Conservation (phyloP, 1,140 invertebrate genomes). For the Pinna nobilis region DNA sequence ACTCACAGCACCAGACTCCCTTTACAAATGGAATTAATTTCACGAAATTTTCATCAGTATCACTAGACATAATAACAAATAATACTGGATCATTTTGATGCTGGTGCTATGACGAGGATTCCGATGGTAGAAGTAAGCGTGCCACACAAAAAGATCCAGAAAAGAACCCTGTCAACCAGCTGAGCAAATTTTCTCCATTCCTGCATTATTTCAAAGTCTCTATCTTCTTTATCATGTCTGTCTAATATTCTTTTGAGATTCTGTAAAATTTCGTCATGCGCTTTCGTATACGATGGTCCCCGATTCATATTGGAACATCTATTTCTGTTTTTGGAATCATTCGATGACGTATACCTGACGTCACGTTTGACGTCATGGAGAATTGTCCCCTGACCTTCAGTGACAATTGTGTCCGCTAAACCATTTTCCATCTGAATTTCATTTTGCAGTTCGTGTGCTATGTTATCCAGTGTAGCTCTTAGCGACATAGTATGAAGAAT, state of each 20-base stretch:
- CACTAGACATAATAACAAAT: background rate
- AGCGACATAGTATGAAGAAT: slow-evolving; percentile 41
- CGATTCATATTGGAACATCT: slow-evolving; percentile 1
- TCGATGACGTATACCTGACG: slow-evolving; percentile 12
- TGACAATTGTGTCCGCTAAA: slow-evolving; percentile 43
- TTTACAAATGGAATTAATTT: too few relatives aligned
- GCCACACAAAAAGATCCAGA: slow-evolving; percentile 78
- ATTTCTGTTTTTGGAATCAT: slow-evolving; percentile 4
- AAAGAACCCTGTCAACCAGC: slow-evolving; percentile 78
- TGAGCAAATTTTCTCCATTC: slow-evolving; percentile 79
- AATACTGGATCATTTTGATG: slow-evolving; percentile 2
- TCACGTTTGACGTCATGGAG: slow-evolving; percentile 31
- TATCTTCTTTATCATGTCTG: slow-evolving; percentile 61
- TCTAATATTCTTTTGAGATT: slow-evolving; percentile 61
- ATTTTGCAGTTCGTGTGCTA: slow-evolving; percentile 67
- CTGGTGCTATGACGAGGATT: slow-evolving; percentile 72
- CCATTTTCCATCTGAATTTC: slow-evolving; percentile 58
- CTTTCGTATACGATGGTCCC: slow-evolving; percentile 26
- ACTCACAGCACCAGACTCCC: too few relatives aligned
- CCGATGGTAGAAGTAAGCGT: slow-evolving; percentile 76
- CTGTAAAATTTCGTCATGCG: slow-evolving; percentile 64
- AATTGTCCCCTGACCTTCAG: slow-evolving; percentile 36
- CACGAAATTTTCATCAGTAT: too few relatives aligned
- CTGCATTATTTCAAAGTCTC: slow-evolving; percentile 70
- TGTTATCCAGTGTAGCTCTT: slow-evolving; percentile 67